Evolutionary conservation across 2,888 invertebrate species (phyloP), one percentile per base, ranked within the genome.

Genomic region (Leptogaster cylindrica): DNA sequence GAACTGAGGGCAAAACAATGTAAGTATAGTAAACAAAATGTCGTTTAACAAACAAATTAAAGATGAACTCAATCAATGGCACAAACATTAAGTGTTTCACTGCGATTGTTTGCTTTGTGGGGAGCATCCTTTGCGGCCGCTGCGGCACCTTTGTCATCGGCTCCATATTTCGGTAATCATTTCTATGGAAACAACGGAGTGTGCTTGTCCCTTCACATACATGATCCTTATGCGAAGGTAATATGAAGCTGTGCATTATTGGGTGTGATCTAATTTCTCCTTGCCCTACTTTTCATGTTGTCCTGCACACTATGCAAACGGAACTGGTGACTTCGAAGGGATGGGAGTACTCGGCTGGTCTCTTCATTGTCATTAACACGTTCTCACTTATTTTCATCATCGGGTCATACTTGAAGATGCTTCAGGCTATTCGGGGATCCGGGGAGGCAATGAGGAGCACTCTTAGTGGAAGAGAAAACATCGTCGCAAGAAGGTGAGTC

Each of bases 181-280:
- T 86, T 86, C 71, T 87, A 86, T 75, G 84, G 85, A 2, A 84
- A 81, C 72, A 87, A 87, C 71, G 86, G 86, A 4, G 85, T 87
- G 14, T 87, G 86, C 71, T 75, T 87, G 18, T 84, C 86, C 0
- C 76, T 87, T 36, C 85, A 86, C 72, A 85, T 87, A 68, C 86
- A 87, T 73, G 84, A 86, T 72, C 86, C 86, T 0, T 86, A 82
- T 72, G 84, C 83, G n/a, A 81, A 80, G 79, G 84, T 83, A n/a
- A n/a, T n/a, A n/a, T n/a, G n/a, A n/a, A n/a, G n/a, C n/a, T n/a
- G n/a, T n/a, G n/a, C n/a, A 18, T 5, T 36, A 36, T 65, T 7
- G 20, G 12, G 5, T n/a, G 8, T n/a, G 5, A 52, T 18, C 33
- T 52, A 52, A 52, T 10, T 3, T 52, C 2, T 16, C 27, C 33